Evolutionary conservation across 2,888 invertebrate genomes (phyloP).

Genomic region (Rhingia campestris): DNA sequence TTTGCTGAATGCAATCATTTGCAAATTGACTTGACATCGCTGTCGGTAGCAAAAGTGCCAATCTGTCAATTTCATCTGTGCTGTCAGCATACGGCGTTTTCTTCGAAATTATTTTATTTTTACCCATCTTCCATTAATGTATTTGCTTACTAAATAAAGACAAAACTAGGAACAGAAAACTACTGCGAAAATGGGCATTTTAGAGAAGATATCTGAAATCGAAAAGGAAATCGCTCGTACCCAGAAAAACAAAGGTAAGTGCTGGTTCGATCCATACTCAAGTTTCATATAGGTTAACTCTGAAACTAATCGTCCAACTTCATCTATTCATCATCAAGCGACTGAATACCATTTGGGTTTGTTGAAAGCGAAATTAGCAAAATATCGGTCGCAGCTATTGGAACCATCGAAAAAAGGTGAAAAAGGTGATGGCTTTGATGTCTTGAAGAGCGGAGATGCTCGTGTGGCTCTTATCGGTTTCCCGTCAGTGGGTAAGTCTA

Average conservation of each 20-base stretch:
- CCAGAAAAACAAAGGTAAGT: conserved; percentile 98
- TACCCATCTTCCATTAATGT: conserved; percentile 46
- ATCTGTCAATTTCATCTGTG: conserved; percentile 50
- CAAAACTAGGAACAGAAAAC: conserved; percentile 8
- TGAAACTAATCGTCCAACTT: conserved; percentile 17
- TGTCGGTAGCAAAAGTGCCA: conserved; percentile 25
- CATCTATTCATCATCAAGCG: conserved; percentile 85
- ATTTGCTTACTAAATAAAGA: conserved; percentile 27
- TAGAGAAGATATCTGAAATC: conserved; percentile 99
- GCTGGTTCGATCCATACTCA: conserved; percentile 3
- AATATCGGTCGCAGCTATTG: conserved; percentile 95
- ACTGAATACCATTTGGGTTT: conserved; percentile 99
- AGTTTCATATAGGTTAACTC: conserved; percentile 77
- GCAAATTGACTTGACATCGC: conserved; percentile 23
- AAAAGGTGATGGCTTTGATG: conserved; percentile 99
- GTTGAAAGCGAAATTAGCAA: conserved; percentile 97
- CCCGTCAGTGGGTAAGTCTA: conserved; percentile 93
- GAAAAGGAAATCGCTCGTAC: conserved; percentile 99
- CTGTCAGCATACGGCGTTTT: conserved; percentile 71
- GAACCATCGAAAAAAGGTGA: conserved; percentile 97
- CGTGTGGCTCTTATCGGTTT: conserved; percentile 98
- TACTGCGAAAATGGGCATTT: conserved; percentile 92
- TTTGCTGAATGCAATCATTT: conserved; percentile 21
- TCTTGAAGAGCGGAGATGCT: conserved; percentile 99
- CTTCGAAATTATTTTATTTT: conserved; percentile 30